A percentile compares a stretch with the other conserved stretches of the same genome.
Conservation (phyloP, 2,113 vertebrate genomes). For the Oncorhynchus clarkii region DNA sequence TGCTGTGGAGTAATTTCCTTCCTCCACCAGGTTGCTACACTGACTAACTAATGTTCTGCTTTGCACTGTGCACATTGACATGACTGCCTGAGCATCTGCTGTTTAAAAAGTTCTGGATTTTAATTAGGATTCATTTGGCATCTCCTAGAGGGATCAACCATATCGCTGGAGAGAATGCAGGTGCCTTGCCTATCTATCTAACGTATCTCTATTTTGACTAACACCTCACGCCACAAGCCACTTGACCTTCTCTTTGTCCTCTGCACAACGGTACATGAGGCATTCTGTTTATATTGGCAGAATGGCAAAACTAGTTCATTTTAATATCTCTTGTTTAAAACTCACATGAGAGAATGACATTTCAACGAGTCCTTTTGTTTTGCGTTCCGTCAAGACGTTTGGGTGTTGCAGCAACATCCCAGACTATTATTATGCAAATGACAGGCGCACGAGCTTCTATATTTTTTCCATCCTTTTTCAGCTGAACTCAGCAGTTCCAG, state of each 20-base stretch:
- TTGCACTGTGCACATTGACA: too few species aligned
- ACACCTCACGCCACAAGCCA: not conserved
- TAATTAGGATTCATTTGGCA: too few species aligned
- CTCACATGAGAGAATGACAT: slow-evolving; percentile 57
- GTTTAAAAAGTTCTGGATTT: too few species aligned
- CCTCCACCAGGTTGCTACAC: too few species aligned
- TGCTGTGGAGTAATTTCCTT: too few species aligned
- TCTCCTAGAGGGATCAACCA: too few species aligned
- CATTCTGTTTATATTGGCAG: not conserved
- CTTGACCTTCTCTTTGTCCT: slow-evolving; percentile 65
- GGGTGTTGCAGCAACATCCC: slow-evolving; percentile 7
- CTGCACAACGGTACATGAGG: slow-evolving; percentile 31
- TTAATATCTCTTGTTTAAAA: slow-evolving; percentile 61
- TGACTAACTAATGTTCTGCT: too few species aligned
- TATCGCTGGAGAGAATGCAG: too few species aligned
- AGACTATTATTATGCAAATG: slow-evolving; percentile 82
- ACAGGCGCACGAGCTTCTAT: slow-evolving; percentile 56
- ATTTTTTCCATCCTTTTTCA: slow-evolving; percentile 62
- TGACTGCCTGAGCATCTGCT: too few species aligned
- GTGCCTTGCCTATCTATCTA: too few species aligned
- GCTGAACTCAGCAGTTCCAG: slow-evolving; percentile 54
- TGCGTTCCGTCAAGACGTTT: slow-evolving; percentile 30
- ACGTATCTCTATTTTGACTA: too few species aligned
- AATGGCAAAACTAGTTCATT: slow-evolving; percentile 59
- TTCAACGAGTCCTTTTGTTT: slow-evolving; percentile 63